Evolutionary conservation across 2,797 vertebrate species (phyloP).

Genomic region (Paguma larvata): DNA sequence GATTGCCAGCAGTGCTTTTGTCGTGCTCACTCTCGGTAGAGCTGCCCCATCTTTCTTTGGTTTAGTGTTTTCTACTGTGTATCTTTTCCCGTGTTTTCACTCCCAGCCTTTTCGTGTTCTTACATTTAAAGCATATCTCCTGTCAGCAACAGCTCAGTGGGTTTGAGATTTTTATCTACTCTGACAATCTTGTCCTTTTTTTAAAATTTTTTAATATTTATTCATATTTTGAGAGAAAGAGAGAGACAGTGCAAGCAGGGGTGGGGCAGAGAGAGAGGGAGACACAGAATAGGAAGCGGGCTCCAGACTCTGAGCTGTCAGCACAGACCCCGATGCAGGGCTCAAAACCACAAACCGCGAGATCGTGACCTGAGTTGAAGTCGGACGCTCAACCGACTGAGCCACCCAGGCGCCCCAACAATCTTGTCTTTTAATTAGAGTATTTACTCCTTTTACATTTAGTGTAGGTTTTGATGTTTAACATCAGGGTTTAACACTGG

Average conservation of each 20-base stretch:
- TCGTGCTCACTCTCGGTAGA: not conserved
- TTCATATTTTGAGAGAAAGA: too few species aligned
- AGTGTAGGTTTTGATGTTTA: not conserved
- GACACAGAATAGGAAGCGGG: too few species aligned
- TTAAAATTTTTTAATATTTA: too few species aligned
- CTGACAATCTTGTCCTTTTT: not conserved
- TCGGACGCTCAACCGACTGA: too few species aligned
- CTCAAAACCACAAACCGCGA: too few species aligned
- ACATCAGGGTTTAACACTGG: not conserved
- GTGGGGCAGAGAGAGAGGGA: too few species aligned
- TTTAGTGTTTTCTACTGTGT: not conserved
- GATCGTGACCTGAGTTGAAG: too few species aligned
- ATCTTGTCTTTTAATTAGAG: not conserved
- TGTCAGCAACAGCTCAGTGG: not conserved
- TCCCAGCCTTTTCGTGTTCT: not conserved
- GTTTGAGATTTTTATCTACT: not conserved
- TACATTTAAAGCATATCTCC: not conserved
- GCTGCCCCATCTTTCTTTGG: not conserved
- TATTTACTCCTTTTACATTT: not conserved
- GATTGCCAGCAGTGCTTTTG: fast-evolving
- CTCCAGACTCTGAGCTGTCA: too few species aligned
- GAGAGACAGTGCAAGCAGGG: too few species aligned
- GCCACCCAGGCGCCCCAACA: not conserved
- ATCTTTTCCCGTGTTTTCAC: not conserved
- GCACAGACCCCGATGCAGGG: too few species aligned